Conservation (phyloP, 2,797 vertebrate genomes). For the Centroberyx gerrardi region DNA sequence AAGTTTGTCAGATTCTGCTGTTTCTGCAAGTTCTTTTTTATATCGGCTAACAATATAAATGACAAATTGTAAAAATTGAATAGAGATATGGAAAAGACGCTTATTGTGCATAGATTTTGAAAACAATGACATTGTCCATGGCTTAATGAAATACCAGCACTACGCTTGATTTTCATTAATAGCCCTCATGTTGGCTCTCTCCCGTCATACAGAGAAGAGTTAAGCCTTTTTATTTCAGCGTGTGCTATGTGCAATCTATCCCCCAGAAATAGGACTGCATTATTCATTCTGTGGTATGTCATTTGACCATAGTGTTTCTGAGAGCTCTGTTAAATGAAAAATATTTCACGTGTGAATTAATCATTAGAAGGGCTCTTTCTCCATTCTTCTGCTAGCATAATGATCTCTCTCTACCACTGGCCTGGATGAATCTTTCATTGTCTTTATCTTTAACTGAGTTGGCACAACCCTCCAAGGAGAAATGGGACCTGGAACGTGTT, state of each 20-base stretch:
- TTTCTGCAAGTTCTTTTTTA: conserved; percentile 19
- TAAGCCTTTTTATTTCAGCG: conserved; percentile 67
- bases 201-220: conserved; percentile 55
- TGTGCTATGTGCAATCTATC: conserved; percentile 56
- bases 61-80: conserved; percentile 37
- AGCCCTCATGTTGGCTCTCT: conserved; percentile 59
- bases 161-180: conserved; percentile 74
- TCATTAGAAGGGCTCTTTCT: conserved; percentile 72
- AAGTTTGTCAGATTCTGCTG: conserved; percentile 26
- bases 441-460: conserved; percentile 76
- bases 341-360: conserved; percentile 83
- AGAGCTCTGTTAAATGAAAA: conserved; percentile 78
- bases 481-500: conserved; percentile 38
- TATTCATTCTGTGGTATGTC: conserved; percentile 69
- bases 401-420: conserved; percentile 65
- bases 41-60: conserved; percentile 25
- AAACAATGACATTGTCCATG: conserved; percentile 57
- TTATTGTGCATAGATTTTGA: conserved; percentile 57
- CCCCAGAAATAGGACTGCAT: conserved; percentile 69
- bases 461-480: conserved; percentile 66
- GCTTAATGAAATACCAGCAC: conserved; percentile 70
- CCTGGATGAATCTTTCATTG: conserved; percentile 78
- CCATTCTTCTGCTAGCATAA: conserved; percentile 71
- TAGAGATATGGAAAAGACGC: conserved; percentile 42
- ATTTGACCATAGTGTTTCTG: conserved; percentile 73